Base-by-base conservation (phyloP, 2,888 invertebrate genomes). In the Nemotelus nigrinus region DNA sequence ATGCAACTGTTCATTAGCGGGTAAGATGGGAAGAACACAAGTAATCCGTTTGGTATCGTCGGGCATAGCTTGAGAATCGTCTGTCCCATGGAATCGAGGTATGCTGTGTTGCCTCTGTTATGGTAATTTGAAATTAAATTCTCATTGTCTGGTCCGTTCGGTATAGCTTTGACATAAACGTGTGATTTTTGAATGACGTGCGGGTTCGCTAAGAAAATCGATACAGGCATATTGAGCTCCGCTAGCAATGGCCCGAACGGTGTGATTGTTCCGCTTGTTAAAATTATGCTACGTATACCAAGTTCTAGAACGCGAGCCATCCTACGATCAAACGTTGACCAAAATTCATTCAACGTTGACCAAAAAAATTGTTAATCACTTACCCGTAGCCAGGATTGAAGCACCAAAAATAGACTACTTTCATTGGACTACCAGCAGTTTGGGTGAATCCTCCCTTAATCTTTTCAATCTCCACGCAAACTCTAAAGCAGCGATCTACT, bases 21-120 rank as follows among this genome's bases (percentile, higher is more conserved):
- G 87, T 99, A 99, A 0, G 99, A 99, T 2, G 99, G 97, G 83
- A 99, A 99, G 87, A 99, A 99, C 25, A 99, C 92, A 76, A 99
- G 88, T 53, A 99, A 85, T 0, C 99, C 99, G 88, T 96, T 92
- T 0, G 99, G 99, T 43, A 98, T 92, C 7, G 96, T 90, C 77
- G 94, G 89, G 72, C 92, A 90, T 80, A 98, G 92, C 86, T 96
- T 96, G 65, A 93, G 89, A 78, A 98, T 91, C 0, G 95, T 92
- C 81, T 93, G 90, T 0, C 97, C 97, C 80, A 98, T 87, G 0
- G 96, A 95, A 60, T 89, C 89, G 63, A 96, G 90, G 84, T 97
- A 98, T 81, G 92, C 92, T 2, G 93, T 92, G 88, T 96, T 94
- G 82, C 93, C 92, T 81, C 95, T 93, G 82, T 94, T 94, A 83